Conservation (phyloP, 2,113 vertebrate species). For the Dissostichus mawsoni region DNA sequence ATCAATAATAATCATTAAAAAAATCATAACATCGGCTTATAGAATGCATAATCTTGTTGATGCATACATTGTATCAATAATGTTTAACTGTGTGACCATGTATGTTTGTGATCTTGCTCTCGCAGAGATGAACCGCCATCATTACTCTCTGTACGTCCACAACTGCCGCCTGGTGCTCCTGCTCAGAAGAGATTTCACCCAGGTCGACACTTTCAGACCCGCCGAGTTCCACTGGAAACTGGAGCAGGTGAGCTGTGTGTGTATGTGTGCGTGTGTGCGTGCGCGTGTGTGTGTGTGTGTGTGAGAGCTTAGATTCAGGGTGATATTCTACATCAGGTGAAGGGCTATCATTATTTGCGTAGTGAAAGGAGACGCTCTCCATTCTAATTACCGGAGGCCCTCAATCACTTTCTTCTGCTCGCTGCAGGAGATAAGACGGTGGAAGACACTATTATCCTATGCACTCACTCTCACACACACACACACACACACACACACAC, state of each 20-base stretch:
- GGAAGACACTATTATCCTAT: slow-evolving; percentile 32
- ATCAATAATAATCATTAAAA: background rate
- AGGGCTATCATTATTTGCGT: slow-evolving; percentile 64
- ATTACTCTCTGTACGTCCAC: slow-evolving; percentile 95
- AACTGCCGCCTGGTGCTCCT: slow-evolving; percentile 97
- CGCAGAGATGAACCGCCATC: slow-evolving; percentile 97
- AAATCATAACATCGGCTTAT: too few relatives aligned
- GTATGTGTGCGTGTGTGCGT: slow-evolving; percentile 11
- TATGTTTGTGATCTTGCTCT: slow-evolving; percentile 41
- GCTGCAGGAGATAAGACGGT: slow-evolving; percentile 55
- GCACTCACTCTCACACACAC: slow-evolving; percentile 17
- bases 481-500: slow-evolving; percentile 2
- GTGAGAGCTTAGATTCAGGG: slow-evolving; percentile 22
- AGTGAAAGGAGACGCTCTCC: slow-evolving; percentile 57
- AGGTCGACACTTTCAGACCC: slow-evolving; percentile 93
- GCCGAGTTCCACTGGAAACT: slow-evolving; percentile 99
- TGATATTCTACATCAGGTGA: slow-evolving; percentile 57
- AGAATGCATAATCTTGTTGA: too few relatives aligned
- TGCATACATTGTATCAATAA: too few relatives aligned
- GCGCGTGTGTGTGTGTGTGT: slow-evolving; percentile 32
- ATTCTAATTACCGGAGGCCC: slow-evolving; percentile 69
- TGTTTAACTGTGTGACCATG: slow-evolving; percentile 17
- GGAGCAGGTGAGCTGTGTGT: slow-evolving; percentile 89
- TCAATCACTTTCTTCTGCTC: slow-evolving; percentile 65
- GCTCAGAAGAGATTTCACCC: slow-evolving; percentile 93